phyloP scores from a whole-genome alignment of 2,797 vertebrate species.

The Etheostoma perlongum region DNA sequence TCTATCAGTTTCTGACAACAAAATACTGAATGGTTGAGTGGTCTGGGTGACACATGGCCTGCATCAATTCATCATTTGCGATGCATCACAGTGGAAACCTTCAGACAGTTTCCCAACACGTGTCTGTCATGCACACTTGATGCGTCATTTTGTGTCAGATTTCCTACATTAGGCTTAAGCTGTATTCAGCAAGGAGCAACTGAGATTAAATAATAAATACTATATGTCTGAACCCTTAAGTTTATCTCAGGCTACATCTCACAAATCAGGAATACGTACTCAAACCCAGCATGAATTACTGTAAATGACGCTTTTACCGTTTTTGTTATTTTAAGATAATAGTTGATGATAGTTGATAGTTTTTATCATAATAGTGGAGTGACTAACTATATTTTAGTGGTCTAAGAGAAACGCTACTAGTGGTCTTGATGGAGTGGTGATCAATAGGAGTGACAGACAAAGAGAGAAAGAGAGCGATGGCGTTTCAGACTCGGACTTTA shows the following conservation, averaged over 20 bases:
- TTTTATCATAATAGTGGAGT: neutral
- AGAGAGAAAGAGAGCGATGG: slow-evolving; percentile 33
- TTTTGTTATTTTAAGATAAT: neutral
- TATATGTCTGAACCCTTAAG: neutral
- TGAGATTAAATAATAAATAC: slow-evolving; percentile 2
- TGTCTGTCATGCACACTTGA: slow-evolving; percentile 22
- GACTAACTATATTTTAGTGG: slow-evolving; percentile 6
- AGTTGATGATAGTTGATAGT: neutral
- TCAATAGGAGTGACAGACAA: slow-evolving; percentile 53
- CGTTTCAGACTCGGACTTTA: slow-evolving; percentile 66
- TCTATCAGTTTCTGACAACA: slow-evolving; percentile 9
- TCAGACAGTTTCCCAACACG: slow-evolving; percentile 39
- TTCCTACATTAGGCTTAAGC: neutral
- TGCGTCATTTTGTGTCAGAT: slow-evolving; percentile 61
- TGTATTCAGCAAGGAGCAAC: slow-evolving; percentile 4
- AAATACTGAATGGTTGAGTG: neutral
- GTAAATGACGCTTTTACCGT: neutral
- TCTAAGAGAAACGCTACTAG: neutral
- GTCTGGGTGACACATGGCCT: neutral
- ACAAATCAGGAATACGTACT: neutral
- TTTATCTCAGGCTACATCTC: slow-evolving; percentile 3
- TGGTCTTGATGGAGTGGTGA: slow-evolving; percentile 24
- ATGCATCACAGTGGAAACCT: slow-evolving; percentile 35
- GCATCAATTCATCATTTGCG: slow-evolving; percentile 31
- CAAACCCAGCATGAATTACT: too few relatives aligned